Base-by-base conservation (phyloP, 1,140 invertebrate species). In the Leptinotarsa undecemlineata region DNA sequence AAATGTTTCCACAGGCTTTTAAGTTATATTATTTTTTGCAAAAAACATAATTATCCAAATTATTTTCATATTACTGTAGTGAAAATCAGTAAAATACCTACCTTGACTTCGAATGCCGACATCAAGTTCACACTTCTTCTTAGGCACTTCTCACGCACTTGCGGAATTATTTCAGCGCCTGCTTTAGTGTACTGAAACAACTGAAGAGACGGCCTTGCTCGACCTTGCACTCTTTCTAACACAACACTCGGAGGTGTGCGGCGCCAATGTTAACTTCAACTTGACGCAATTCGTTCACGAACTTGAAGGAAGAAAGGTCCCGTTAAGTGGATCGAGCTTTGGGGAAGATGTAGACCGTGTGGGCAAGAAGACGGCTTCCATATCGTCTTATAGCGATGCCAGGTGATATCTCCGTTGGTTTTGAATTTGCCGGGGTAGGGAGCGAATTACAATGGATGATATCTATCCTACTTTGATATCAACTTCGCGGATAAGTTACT, bases 201-300 rank as follows among this genome's bases (percentile, higher is more conserved):
- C 42, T 69, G 68, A 69, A 69, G 48, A 69, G 68, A 69, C 68
- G 68, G 68, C 68, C 68, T 69, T 69, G 68, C 20, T 21, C 68
- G 68, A 69, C 68, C 68, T 69, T 69, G 68, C 68, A 69, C 68
- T 51, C n/a, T 48, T 69, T 47, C 51, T 17, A 19, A 15, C n/a
- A 57, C 51, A 42, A 42, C 33, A 42, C 33, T 63, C 62, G 62
- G 19, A 23, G 20, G 62, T 26, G 23, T 23, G 64, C 23, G 26
- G 64, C 64, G 64, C 64, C 64, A 26, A 23, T 17, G 64, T 42
- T 23, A 21, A 63, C 62, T 23, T 13, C 20, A 23, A 67, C 23
- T 57, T 57, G 51, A n/a, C 63, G 26, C 62, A 15, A 64, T 64
- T 67, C 64, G 8, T 67, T 67, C 64, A 67, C 64, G 64, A 67